Evolutionary conservation across 2,113 vertebrate genomes (phyloP), one percentile per base, ranked within the genome.

Genomic region (Brienomyrus brachyistius): DNA sequence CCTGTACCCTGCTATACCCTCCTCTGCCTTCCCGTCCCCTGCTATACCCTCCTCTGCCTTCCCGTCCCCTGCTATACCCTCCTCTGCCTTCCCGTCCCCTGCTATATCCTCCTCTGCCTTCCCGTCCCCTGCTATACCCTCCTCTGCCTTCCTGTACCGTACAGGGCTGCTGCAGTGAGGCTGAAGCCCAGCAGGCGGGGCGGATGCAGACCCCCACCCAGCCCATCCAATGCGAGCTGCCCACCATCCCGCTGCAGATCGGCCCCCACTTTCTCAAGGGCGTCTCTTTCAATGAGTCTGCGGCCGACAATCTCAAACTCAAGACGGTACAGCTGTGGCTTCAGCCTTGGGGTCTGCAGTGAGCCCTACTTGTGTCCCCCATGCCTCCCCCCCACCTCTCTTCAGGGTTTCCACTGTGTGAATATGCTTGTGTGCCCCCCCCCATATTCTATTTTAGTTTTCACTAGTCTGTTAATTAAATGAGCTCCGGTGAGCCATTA

Each of bases 191-290:
- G 93, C 98, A 99, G 94, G 97, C 98, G 0, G 98, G 98, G 88
- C 96, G 97, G 91, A 97, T 98, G 93, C 98, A 99, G 94, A 99
- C 97, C 87, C 97, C 97, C 70, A 96, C 98, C 2, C 98, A 99
- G 95, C 97, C 98, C 88, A 97, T 99, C 92, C 98, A 99, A 95
- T 99, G 97, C 84, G 98, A 99, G 94, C 96, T 99, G 91, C 98
- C 98, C 91, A 99, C 98, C 3, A 97, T 99, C 88, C 98, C 98
- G 0, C 96, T 99, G 89, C 98, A 99, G 94, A 99, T 99, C 0
- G 98, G 98, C 91, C 95, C 98, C 0, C 98, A 98, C 92, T 99
- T 99, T 92, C 96, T 99, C 91, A 99, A 98, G 95, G 98, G 98
- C 70, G 97, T 99, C 92, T 99, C 98, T 91, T 99, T 98, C 91